Conservation (phyloP, 2,113 vertebrate genomes). For the Ptilorrhoa leucosticta region DNA sequence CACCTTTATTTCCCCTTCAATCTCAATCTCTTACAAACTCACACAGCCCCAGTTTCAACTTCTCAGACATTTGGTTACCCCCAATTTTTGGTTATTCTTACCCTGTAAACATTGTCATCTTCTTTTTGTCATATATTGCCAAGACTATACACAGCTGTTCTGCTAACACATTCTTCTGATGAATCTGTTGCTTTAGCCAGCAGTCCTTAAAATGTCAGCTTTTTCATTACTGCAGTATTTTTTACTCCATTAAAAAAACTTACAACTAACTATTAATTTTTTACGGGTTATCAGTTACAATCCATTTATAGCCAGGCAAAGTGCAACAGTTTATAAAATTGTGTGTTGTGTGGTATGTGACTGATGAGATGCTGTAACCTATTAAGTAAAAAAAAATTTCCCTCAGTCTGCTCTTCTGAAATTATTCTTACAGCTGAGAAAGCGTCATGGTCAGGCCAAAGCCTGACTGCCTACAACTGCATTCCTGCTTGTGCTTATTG, state of each 20-base stretch:
- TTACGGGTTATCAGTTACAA: slow-evolving; percentile 39
- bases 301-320: slow-evolving; percentile 18
- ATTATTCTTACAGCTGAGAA: slow-evolving; percentile 10
- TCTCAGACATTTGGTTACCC: background rate
- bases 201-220: background rate
- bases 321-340: slow-evolving; percentile 21
- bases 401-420: background rate
- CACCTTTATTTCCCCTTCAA: background rate
- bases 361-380: background rate
- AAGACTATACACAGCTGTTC: background rate
- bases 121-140: background rate
- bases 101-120: background rate
- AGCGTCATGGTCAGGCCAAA: background rate
- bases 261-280: slow-evolving; percentile 22
- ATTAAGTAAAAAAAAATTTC: slow-evolving; percentile 24
- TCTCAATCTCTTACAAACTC: background rate
- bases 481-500: background rate
- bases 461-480: background rate
- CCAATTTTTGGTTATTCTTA: background rate
- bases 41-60: background rate
- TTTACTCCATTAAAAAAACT: slow-evolving; percentile 24
- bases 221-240: slow-evolving; percentile 10
- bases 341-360: background rate
- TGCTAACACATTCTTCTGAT: background rate
- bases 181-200: background rate